phyloP scores from a whole-genome alignment of 2,888 invertebrate species.

The Deilephila porcellus region DNA sequence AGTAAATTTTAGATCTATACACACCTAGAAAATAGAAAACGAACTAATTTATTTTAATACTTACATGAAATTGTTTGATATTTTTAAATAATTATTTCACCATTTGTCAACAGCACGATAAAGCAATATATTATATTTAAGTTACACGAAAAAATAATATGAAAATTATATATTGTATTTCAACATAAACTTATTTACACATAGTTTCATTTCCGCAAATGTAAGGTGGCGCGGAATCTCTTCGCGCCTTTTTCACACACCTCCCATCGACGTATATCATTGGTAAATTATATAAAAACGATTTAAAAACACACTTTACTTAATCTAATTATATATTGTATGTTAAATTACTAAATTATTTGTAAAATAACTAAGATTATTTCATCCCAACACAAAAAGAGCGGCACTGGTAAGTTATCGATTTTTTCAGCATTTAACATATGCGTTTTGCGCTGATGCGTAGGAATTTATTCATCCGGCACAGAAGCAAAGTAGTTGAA shows the following conservation, averaged over 20 bases:
- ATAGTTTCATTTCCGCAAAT: conserved; percentile 53
- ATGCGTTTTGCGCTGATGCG: conserved; percentile 55
- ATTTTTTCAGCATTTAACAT: conserved; percentile 69
- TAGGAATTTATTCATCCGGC: conserved; percentile 48
- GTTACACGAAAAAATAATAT: conserved; percentile 2
- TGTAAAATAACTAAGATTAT: conserved; percentile 57
- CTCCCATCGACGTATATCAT: conserved; percentile 53
- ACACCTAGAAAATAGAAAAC: conserved; percentile 6
- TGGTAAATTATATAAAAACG: conserved; percentile 36
- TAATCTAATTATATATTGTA: conserved; percentile 39
- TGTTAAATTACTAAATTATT: conserved; percentile 36
- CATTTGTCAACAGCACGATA: conserved; percentile 51
- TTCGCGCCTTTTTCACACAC: conserved; percentile 79
- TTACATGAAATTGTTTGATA: conserved; percentile 68
- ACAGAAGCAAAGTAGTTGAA: conserved; percentile 48
- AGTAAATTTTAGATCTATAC: no score
- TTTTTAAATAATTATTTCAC: conserved; percentile 48
- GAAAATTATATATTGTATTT: background rate
- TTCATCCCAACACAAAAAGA: conserved; percentile 72
- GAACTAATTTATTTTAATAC: conserved; percentile 49
- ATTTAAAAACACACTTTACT: conserved; percentile 39
- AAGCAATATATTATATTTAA: conserved; percentile 29
- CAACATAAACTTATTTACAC: conserved; percentile 32
- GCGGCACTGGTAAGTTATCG: conserved; percentile 78
- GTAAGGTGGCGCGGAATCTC: conserved; percentile 55